Evolutionary conservation across 1,140 invertebrate species (phyloP).

Genomic region (Artemia franciscana): DNA sequence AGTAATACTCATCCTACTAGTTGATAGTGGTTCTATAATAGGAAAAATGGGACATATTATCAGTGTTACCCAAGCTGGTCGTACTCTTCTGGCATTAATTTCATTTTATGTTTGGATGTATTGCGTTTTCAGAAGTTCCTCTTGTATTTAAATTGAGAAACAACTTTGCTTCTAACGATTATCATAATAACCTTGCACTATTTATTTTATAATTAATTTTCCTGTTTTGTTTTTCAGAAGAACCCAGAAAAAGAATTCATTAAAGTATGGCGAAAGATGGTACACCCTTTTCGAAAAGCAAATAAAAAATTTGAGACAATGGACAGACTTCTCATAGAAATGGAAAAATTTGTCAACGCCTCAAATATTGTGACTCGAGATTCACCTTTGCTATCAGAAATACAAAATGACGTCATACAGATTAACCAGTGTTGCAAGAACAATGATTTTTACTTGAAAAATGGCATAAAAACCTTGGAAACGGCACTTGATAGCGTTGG

Average conservation of each 20-base stretch:
- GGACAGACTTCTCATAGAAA: slow-evolving; percentile 5
- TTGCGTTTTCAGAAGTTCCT: no score
- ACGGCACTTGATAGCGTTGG: slow-evolving; percentile 1
- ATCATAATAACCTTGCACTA: no score
- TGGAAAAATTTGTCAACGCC: slow-evolving; percentile 6
- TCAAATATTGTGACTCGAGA: not conserved
- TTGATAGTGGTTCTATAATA: no score
- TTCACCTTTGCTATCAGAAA: not conserved
- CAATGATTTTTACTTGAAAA: slow-evolving; percentile 1
- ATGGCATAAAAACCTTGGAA: slow-evolving; percentile 2
- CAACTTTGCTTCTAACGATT: no score
- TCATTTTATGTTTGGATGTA: no score
- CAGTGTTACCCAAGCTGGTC: no score
- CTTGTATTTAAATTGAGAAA: no score
- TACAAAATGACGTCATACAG: slow-evolving; percentile 4
- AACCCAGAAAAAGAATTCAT: slow-evolving; percentile 4
- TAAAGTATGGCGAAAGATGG: slow-evolving; percentile 8
- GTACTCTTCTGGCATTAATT: no score
- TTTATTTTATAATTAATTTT: no score
- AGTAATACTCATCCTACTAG: no score
- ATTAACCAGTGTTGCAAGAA: slow-evolving; percentile 5
- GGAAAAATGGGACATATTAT: no score
- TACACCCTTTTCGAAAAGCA: slow-evolving; percentile 6
- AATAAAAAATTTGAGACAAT: slow-evolving; percentile 7
- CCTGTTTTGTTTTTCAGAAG: not conserved